Base-by-base conservation (phyloP, 1,140 invertebrate species). In the Meloidogyne exigua region DNA sequence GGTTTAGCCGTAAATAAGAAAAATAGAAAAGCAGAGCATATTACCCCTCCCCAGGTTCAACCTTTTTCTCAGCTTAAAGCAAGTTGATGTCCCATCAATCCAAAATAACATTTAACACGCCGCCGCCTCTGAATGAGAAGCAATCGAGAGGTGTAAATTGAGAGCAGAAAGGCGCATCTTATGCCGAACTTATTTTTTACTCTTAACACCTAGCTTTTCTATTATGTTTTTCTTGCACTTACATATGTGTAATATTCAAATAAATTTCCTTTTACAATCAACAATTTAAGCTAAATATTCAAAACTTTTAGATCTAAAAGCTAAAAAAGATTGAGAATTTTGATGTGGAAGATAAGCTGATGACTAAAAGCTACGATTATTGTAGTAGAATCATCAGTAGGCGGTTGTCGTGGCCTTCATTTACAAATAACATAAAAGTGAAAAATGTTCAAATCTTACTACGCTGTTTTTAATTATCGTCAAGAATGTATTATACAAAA, bases 81-180 rank as follows among this genome's bases (percentile, higher is more conserved):
- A 57, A 57, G 5, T 57, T 57, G 49, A 57, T n/a, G 49, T n/a
- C 10, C 49, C 44, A 49, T 57, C n/a, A 57, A 57, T 57, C 49
- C n/a, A 57, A 49, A 57, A 57, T 57, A 57, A 57, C 49, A 57
- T 57, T 57, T 57, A n/a, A 57, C 49, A n/a, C 49, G 49, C 49
- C 49, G 49, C 49, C 49, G 49, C 49, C 7, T n/a, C 21, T 57
- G 5, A n/a, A 57, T 1, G 49, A 15, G 9, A 5, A 12, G 36
- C 9, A 39, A 9, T n/a, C 21, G 49, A 57, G 49, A 57, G 49
- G 49, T n/a, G 49, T n/a, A 49, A 49, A 49, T 2, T 49, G 13
- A 18, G 18, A 49, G 2, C 44, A 15, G 44, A 49, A 49, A 49
- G 49, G 49, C 49, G 49, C 49, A 57, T 57, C 49, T 57, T 57